A percentile compares a stretch with the other conserved stretches of the same genome.
Evolutionary conservation across 2,797 vertebrate species (phyloP).

Genomic region (Myotis findleyi): DNA sequence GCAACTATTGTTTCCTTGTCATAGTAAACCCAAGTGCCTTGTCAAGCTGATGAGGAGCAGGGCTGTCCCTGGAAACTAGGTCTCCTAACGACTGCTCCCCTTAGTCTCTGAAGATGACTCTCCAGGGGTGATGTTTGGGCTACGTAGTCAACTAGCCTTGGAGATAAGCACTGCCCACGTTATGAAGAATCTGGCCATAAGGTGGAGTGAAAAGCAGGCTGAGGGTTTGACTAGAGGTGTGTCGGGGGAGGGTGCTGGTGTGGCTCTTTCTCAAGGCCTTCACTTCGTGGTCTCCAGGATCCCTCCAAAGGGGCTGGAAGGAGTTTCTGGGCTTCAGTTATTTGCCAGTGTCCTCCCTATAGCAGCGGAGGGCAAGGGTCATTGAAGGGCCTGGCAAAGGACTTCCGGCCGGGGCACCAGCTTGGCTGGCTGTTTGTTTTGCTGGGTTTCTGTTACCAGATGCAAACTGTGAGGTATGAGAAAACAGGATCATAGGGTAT

Average conservation of each 20-base stretch:
- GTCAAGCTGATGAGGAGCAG: neutral
- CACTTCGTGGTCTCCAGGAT: neutral
- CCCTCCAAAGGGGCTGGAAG: neutral
- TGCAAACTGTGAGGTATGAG: neutral
- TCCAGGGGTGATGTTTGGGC: neutral
- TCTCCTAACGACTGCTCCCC: neutral
- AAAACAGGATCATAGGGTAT: neutral
- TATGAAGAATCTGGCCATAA: neutral
- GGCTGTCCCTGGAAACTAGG: neutral
- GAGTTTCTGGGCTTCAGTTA: neutral
- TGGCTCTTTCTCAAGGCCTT: neutral
- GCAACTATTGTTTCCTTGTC: neutral
- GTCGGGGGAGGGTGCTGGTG: no score
- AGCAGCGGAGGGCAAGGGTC: neutral
- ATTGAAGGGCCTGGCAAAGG: neutral
- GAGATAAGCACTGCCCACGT: no score
- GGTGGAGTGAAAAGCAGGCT: neutral
- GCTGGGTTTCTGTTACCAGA: neutral
- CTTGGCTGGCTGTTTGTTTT: neutral
- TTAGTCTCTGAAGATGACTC: neutral
- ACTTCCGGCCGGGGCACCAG: neutral
- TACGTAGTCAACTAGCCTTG: rapidly evolving
- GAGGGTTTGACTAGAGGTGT: neutral
- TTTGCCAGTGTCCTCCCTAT: neutral
- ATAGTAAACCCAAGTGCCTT: neutral